Conservation (phyloP, 2,797 vertebrate genomes). For the Diplodus puntazzo region DNA sequence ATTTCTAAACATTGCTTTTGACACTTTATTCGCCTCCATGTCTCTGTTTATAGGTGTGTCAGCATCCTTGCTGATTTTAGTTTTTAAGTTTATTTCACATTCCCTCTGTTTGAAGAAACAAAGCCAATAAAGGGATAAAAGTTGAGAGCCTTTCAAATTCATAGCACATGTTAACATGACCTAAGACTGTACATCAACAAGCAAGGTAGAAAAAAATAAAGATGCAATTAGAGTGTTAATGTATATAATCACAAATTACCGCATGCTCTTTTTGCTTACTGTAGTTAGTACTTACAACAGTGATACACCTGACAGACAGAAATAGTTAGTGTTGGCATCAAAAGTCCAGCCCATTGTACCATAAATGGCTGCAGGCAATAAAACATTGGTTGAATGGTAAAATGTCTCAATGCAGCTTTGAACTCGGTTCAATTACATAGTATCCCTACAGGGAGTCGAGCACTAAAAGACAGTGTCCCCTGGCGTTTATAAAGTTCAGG, state of each 20-base stretch:
- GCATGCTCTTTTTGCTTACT: neutral
- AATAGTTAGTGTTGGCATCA: neutral
- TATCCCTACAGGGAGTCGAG: neutral
- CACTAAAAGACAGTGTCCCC: neutral
- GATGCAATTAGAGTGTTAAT: too few species aligned
- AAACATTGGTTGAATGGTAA: neutral
- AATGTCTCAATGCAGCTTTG: slow-evolving; percentile 21
- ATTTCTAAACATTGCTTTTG: too few species aligned
- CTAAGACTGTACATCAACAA: neutral
- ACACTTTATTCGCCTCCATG: neutral
- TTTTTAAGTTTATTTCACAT: neutral
- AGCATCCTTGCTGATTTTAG: neutral
- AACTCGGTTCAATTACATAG: slow-evolving; percentile 5
- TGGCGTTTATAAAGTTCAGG: neutral
- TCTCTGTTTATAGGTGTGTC: neutral
- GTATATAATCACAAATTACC: neutral
- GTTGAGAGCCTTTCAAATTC: neutral
- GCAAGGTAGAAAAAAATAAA: neutral
- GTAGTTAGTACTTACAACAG: neutral
- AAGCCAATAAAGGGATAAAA: too few species aligned
- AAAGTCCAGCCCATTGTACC: neutral
- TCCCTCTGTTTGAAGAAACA: neutral
- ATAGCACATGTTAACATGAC: neutral
- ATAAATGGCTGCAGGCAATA: neutral
- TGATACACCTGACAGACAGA: neutral